Conservation (phyloP, 2,113 vertebrate genomes). For the Eptatretus burgeri region DNA sequence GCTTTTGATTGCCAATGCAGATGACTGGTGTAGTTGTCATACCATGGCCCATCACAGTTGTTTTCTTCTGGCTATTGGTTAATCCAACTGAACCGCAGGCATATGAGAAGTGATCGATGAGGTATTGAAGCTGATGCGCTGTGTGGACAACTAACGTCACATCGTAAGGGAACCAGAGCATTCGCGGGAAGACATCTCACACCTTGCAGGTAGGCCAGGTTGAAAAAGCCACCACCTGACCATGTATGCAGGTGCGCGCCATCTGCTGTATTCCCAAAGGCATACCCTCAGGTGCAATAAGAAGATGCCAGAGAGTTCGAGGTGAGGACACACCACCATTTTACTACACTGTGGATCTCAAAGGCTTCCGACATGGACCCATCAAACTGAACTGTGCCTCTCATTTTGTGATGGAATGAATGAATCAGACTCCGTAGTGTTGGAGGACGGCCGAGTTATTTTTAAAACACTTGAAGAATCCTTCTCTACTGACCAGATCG, state of each 20-base stretch:
- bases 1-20: not conserved
- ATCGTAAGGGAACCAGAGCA: not conserved
- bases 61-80: not conserved
- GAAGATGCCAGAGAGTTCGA: constrained; percentile 7
- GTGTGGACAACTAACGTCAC: not conserved
- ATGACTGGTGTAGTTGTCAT: not conserved
- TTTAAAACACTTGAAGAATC: not conserved
- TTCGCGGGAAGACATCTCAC: not conserved
- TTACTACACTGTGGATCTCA: not conserved
- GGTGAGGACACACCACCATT: constrained; percentile 1
- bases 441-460: not conserved
- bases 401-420: constrained; percentile 8
- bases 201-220: not conserved
- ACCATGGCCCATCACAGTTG: not conserved
- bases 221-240: constrained; percentile 3
- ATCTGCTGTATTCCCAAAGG: not conserved
- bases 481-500: constrained; percentile 6
- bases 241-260: not conserved
- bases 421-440: not conserved
- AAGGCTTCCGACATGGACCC: not conserved
- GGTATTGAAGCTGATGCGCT: not conserved
- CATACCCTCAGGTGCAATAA: constrained; percentile 1
- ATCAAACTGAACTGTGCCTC: constrained; percentile 1
- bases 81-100: not conserved
- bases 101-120: not conserved